These are phyloP conservation scores for Aurelia aurita DNA, from an alignment of 30 jellyfish, hydroid and myxozoan genomes.

Conservation along the genomic window DNA sequence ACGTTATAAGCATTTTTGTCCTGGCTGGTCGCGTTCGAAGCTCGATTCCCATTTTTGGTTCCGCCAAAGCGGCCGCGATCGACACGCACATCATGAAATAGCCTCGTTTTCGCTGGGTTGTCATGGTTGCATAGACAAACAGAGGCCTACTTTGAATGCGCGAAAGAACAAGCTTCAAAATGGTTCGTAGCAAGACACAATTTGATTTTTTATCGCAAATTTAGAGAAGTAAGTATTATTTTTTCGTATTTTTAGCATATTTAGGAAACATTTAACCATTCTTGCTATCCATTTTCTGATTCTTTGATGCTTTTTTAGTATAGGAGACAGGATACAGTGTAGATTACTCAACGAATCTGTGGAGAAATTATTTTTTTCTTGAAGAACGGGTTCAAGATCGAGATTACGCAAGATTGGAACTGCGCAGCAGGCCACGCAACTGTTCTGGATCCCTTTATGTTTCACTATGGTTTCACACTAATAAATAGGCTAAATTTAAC, in stretches of 20 bases:
- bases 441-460: no score
- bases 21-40: neutral
- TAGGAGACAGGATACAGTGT: neutral
- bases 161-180: slow-evolving; percentile 28
- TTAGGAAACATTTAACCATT: slow-evolving; percentile 9
- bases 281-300: slow-evolving; percentile 15
- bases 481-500: no score
- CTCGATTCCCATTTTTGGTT: slow-evolving; percentile 12
- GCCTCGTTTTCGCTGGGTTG: slow-evolving; percentile 47
- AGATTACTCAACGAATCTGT: neutral
- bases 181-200: slow-evolving; percentile 28
- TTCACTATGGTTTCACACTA: no score
- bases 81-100: neutral
- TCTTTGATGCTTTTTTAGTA: slow-evolving; percentile 4
- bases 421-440: no score
- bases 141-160: neutral
- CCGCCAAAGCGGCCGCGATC: slow-evolving; percentile 6
- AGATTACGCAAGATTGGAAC: no score
- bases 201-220: neutral
- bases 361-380: neutral
- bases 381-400: no score
- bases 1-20: slow-evolving; percentile 8
- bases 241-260: slow-evolving; percentile 27
- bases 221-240: slow-evolving; percentile 8
- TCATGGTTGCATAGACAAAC: slow-evolving; percentile 32